These are phyloP conservation scores for Potamarius usumacintae DNA, from an alignment of 2,113 vertebrate species.

Conservation along the genomic window DNA sequence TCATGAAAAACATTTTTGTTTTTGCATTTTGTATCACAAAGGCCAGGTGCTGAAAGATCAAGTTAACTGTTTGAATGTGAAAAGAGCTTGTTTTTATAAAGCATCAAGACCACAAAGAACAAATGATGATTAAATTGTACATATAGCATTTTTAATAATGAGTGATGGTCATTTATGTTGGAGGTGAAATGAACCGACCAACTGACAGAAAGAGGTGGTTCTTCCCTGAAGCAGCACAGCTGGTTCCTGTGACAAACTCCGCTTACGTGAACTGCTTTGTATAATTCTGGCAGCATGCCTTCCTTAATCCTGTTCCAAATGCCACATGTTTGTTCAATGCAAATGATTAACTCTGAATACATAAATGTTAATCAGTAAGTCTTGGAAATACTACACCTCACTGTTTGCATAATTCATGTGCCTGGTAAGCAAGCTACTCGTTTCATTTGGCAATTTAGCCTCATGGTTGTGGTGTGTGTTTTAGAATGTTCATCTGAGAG, in stretches of 20 bases:
- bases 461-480: not conserved
- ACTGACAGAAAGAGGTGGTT: not conserved
- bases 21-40: not conserved
- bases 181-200: not conserved
- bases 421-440: not conserved
- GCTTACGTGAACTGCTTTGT: slow-evolving; percentile 32
- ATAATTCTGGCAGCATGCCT: slow-evolving; percentile 14
- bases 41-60: not conserved
- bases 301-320: slow-evolving; percentile 17
- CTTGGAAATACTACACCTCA: slow-evolving; percentile 23
- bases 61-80: not conserved
- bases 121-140: not conserved
- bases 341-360: slow-evolving; percentile 16
- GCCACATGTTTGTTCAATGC: slow-evolving; percentile 5
- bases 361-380: not conserved
- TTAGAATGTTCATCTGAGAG: not conserved
- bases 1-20: not conserved
- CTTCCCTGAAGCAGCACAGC: slow-evolving; percentile 18
- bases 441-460: not conserved
- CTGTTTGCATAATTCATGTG: not conserved
- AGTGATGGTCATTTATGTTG: not conserved
- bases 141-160: not conserved
- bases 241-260: slow-evolving; percentile 21
- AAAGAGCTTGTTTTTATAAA: not conserved
- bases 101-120: not conserved